Evolutionary conservation across 2,888 invertebrate species (phyloP).

Genomic region (Carpatolechia fugitivella): DNA sequence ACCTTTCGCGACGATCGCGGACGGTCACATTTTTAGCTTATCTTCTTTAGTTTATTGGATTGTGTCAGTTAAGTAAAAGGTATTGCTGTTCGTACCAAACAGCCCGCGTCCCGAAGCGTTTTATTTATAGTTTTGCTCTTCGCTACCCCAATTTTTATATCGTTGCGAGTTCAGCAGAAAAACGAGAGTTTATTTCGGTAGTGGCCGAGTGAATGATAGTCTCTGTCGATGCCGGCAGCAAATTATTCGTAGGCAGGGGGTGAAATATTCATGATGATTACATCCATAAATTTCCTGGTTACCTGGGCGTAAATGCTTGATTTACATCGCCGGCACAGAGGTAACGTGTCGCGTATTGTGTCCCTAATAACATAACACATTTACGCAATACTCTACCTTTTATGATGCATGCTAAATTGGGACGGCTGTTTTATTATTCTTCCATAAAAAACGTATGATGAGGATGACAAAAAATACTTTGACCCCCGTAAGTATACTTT

Average conservation of each 20-base stretch:
- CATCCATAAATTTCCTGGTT: conserved; percentile 52
- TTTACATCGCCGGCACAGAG: conserved; percentile 43
- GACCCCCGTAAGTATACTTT: too few species aligned
- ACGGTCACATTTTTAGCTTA: too few species aligned
- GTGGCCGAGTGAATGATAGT: conserved; percentile 11
- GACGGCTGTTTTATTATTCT: conserved; percentile 1
- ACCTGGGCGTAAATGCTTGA: conserved; percentile 54
- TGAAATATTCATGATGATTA: conserved; percentile 54
- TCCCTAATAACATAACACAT: conserved; percentile 12
- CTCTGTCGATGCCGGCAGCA: conserved; percentile 9
- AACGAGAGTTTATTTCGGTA: conserved; percentile 9
- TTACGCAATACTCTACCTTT: conserved; percentile 11
- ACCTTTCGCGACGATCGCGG: too few species aligned
- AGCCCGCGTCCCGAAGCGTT: neutral
- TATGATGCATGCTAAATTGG: conserved; percentile 8
- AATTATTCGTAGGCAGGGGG: conserved; percentile 7
- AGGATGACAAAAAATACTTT: neutral
- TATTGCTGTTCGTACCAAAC: neutral
- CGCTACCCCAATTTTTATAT: conserved; percentile 8
- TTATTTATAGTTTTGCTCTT: conserved; percentile 6
- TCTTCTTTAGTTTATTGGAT: neutral
- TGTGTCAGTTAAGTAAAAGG: neutral
- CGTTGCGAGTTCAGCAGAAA: conserved; percentile 1
- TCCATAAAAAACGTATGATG: neutral
- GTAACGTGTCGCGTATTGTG: conserved; percentile 35